phyloP scores from a whole-genome alignment of 2,888 invertebrate genomes.

The Hoplodrina blanda region DNA sequence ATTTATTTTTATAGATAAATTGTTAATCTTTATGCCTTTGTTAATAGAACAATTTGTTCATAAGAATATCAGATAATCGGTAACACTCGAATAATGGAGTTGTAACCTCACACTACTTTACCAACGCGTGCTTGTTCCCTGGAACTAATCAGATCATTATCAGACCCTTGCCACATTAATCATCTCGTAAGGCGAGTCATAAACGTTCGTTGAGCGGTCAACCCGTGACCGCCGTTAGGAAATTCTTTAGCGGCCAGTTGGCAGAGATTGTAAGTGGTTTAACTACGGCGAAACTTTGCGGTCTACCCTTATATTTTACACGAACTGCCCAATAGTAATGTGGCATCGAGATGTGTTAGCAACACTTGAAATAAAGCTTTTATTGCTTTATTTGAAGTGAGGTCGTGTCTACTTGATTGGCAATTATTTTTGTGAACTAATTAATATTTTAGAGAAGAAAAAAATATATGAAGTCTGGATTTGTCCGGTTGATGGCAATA shows the following conservation, averaged over 20 bases:
- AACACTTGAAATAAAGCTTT: constrained; percentile 18
- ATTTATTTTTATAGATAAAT: neutral
- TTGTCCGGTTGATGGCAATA: too few species aligned
- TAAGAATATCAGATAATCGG: constrained; percentile 20
- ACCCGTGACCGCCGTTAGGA: constrained; percentile 48
- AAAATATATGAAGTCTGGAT: too few species aligned
- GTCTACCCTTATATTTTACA: constrained; percentile 73
- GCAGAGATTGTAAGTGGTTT: constrained; percentile 69
- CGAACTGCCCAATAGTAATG: constrained; percentile 57
- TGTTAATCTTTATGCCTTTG: constrained; percentile 2
- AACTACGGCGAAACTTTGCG: constrained; percentile 75
- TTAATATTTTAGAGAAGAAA: too few species aligned
- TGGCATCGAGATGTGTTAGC: constrained; percentile 21
- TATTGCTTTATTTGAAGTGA: constrained; percentile 4
- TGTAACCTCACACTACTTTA: constrained; percentile 27
- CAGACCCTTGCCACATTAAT: constrained; percentile 64
- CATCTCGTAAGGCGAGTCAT: constrained; percentile 54
- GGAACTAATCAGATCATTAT: constrained; percentile 62
- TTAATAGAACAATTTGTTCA: constrained; percentile 13
- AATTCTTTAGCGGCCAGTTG: constrained; percentile 72
- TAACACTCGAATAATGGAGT: constrained; percentile 27
- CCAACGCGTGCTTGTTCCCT: constrained; percentile 33
- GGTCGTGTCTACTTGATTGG: neutral
- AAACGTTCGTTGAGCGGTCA: constrained; percentile 57
- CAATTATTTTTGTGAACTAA: constrained; percentile 1